A percentile compares a stretch with the other conserved stretches of the same genome.
Conservation (phyloP, 2,113 vertebrate species). For the Heptranchias perlo region DNA sequence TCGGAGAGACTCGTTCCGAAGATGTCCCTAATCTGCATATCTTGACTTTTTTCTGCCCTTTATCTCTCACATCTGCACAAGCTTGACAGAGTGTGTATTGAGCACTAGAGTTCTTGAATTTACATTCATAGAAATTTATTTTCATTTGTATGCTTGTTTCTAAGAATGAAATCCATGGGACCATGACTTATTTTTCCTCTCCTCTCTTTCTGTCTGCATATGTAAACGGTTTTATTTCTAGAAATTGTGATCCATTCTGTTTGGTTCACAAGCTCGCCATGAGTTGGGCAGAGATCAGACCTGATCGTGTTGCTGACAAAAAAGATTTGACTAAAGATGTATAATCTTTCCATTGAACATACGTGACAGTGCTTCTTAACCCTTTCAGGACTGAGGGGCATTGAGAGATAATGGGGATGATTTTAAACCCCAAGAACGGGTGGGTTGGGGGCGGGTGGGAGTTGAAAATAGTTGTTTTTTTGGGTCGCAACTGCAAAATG, state of each 20-base stretch:
- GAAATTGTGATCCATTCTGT: neutral
- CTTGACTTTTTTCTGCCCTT: conserved; percentile 33
- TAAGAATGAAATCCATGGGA: neutral
- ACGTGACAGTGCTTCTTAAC: neutral
- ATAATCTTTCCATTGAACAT: neutral
- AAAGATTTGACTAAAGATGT: neutral
- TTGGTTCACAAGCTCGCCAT: neutral
- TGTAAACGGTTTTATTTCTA: neutral
- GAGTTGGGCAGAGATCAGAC: neutral
- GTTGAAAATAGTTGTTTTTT: too few relatives aligned
- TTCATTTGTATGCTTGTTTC: neutral
- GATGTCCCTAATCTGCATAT: conserved; percentile 36
- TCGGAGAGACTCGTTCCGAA: conserved; percentile 17
- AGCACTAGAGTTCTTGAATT: neutral
- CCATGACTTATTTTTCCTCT: neutral
- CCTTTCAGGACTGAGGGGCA: neutral
- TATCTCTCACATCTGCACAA: conserved; percentile 10
- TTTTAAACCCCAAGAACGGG: too few relatives aligned
- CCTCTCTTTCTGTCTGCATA: neutral
- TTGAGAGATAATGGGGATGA: too few relatives aligned
- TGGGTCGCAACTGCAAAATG: too few relatives aligned
- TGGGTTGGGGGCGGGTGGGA: too few relatives aligned
- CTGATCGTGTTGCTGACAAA: neutral
- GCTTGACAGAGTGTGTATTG: neutral
- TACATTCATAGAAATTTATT: conserved; percentile 19